Evolutionary conservation across 2,113 vertebrate genomes (phyloP), one percentile per base, ranked within the genome.

Genomic region (Solea solea): DNA sequence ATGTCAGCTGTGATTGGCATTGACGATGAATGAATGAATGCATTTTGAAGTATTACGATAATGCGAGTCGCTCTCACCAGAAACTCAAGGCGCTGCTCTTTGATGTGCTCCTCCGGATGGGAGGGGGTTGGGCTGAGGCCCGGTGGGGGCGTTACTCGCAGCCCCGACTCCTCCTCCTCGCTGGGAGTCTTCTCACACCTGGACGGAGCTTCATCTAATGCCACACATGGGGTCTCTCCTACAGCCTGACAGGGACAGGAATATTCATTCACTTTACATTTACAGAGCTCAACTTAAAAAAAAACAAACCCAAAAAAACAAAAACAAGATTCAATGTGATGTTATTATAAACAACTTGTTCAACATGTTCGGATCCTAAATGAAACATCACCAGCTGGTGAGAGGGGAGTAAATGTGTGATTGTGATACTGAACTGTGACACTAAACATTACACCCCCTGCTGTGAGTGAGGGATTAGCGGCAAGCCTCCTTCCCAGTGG

Each of bases 131-230:
- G 83, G 90, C 86, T 82, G 28, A 84, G 83, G 89, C 84, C 84
- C 85, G 68, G 64, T 41, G 78, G 64, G 54, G 80, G 86, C 51
- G 81, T 93, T 85, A 93, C 81, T 89, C 34, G 88, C 65, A 71
- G 74, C 78, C 81, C 80, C 82, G 86, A 86, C 90, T 92, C 90
- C 88, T 83, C 89, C 89, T 89, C 90, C 85, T 92, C 86, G 89
- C 71, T 61, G 79, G 84, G 88, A 87, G 90, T 87, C 78, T 88
- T 84, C 85, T 92, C 86, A 84, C 67, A 84, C 72, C 85, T 87
- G 74, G 85, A 75, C 69, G 86, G 87, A 84, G 83, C 90, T 86
- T 92, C 92, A 93, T 92, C 80, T 85, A 91, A 88, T 44, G 54
- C 78, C 85, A 83, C 84, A 72, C 73, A 72, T 6, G 88, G 89